phyloP scores from a whole-genome alignment of 2,113 vertebrate species.

The Promerops cafer region DNA sequence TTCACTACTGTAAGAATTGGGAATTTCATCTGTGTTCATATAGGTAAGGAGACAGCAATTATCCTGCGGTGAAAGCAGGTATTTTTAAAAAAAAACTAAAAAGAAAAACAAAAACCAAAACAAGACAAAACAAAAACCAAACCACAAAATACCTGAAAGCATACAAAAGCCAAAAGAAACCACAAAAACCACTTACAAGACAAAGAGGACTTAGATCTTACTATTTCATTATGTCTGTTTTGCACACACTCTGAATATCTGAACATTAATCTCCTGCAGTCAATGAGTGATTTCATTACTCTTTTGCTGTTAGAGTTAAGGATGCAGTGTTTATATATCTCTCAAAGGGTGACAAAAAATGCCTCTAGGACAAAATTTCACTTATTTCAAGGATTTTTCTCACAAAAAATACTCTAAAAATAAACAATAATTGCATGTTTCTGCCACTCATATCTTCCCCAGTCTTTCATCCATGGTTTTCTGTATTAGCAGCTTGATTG shows the following conservation, averaged over 20 bases:
- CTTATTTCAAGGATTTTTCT: neutral
- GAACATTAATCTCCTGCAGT: neutral
- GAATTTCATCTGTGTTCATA: neutral
- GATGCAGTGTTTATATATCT: neutral
- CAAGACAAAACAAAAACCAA: neutral
- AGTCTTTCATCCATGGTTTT: neutral
- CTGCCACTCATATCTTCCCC: neutral
- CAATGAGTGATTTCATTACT: neutral
- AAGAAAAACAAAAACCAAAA: neutral
- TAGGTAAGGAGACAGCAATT: neutral
- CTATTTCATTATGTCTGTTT: neutral
- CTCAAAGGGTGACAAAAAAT: neutral
- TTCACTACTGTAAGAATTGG: neutral
- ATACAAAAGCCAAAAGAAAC: neutral
- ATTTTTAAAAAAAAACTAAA: neutral
- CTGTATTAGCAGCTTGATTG: neutral
- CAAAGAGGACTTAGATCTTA: neutral
- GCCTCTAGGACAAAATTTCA: neutral
- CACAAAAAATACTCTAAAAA: neutral
- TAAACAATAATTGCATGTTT: neutral
- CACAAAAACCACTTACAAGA: neutral
- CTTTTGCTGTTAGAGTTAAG: neutral
- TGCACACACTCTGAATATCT: neutral
- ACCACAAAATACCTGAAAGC: accelerated
- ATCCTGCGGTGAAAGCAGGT: neutral